Conservation (phyloP, 2,113 vertebrate genomes). For the Phoxinus phoxinus region DNA sequence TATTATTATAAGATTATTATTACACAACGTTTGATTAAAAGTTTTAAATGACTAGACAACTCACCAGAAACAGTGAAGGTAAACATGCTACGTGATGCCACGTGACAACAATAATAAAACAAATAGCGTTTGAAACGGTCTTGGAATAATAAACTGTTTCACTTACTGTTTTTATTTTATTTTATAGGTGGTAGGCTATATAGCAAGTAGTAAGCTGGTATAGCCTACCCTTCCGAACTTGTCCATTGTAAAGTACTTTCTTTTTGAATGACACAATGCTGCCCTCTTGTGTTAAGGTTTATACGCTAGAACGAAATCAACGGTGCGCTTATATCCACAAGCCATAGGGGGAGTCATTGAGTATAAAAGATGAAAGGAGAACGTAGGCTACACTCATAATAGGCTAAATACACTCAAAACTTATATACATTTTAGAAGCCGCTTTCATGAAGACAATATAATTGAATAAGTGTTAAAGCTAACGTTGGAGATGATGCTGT, state of each 20-base stretch:
- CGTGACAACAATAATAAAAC: too few relatives aligned
- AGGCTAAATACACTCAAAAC: background rate
- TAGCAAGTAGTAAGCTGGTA: background rate
- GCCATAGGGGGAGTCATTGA: background rate
- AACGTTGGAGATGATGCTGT: constrained; percentile 6
- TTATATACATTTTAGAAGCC: background rate
- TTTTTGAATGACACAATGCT: background rate
- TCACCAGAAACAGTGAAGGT: too few relatives aligned
- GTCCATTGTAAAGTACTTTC: background rate
- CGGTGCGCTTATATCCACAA: background rate
- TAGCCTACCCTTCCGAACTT: background rate
- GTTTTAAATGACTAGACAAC: background rate
- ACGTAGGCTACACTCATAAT: background rate
- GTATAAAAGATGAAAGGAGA: background rate
- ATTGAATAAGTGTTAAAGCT: background rate
- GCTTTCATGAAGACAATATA: background rate
- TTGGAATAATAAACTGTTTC: background rate
- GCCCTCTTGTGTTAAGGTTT: constrained; percentile 48
- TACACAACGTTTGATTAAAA: background rate
- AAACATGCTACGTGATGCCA: too few relatives aligned
- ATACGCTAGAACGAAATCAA: background rate
- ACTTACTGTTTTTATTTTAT: background rate
- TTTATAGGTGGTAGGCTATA: background rate
- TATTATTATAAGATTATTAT: too few relatives aligned
- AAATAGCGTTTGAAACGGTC: too few relatives aligned